Conservation (phyloP, 2,113 vertebrate genomes). For the Rhinoderma darwinii region DNA sequence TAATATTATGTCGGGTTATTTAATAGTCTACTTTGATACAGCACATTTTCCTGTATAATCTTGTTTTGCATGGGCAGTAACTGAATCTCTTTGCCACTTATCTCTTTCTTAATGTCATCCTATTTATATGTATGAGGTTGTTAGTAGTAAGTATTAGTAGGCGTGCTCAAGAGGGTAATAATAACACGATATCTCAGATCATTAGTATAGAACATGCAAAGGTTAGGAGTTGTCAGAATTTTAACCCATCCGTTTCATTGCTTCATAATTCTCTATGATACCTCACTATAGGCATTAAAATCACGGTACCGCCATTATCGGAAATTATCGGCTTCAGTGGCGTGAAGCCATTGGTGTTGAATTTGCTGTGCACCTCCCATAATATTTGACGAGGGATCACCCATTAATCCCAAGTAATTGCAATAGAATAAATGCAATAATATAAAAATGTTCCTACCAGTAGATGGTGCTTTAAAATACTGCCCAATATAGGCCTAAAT, state of each 20-base stretch:
- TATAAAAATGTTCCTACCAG: background rate
- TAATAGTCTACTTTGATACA: constrained; percentile 34
- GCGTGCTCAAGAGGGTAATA: constrained; percentile 2
- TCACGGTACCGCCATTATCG: background rate
- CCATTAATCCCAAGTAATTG: background rate
- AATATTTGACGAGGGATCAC: too few species aligned
- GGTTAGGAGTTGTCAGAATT: background rate
- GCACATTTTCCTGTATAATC: constrained; percentile 43
- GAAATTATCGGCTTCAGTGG: background rate
- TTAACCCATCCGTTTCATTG: constrained; percentile 15
- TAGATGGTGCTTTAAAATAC: background rate
- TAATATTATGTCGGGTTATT: constrained; percentile 28
- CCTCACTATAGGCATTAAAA: background rate
- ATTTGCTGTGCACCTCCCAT: background rate
- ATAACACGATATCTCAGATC: background rate
- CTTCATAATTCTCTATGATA: background rate
- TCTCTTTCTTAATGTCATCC: constrained; percentile 31
- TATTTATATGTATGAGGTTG: constrained; percentile 44
- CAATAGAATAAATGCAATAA: background rate
- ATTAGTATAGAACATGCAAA: constrained; percentile 23
- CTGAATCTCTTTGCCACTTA: constrained; percentile 18
- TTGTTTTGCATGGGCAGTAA: constrained; percentile 36
- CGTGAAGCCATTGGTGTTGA: background rate
- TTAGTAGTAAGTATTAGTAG: background rate
- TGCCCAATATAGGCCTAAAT: background rate